A percentile compares a stretch with the other conserved stretches of the same genome.
These are phyloP conservation scores for Scelioninae gen. 1 DNA, from an alignment of 2,888 invertebrate species.

Conservation along the genomic window DNA sequence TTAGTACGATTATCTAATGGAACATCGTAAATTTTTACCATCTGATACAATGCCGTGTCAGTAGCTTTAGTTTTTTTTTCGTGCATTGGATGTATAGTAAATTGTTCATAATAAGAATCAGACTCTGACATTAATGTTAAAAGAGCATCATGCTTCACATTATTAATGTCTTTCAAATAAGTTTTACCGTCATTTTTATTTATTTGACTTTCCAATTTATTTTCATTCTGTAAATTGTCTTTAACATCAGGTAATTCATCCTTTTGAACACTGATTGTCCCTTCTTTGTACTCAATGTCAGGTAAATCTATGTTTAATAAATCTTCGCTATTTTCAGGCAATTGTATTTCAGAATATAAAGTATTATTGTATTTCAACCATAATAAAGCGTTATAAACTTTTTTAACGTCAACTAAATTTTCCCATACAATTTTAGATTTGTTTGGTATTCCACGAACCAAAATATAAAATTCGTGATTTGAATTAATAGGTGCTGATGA, in stretches of 20 bases:
- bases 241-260: not conserved
- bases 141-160: constrained; percentile 44
- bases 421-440: constrained; percentile 75
- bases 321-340: constrained; percentile 64
- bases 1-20: constrained; percentile 65
- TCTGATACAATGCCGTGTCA: constrained; percentile 38
- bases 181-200: not conserved
- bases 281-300: constrained; percentile 12
- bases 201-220: not conserved
- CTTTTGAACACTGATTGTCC: not conserved
- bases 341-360: constrained; percentile 72
- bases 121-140: constrained; percentile 19
- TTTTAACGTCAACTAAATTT: constrained; percentile 74
- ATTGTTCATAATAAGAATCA: constrained; percentile 35
- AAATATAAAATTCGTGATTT: constrained; percentile 77
- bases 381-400: constrained; percentile 47
- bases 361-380: constrained; percentile 74
- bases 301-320: constrained; percentile 48
- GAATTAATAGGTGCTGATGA: constrained; percentile 73
- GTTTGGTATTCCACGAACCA: constrained; percentile 76
- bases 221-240: not conserved
- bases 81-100: constrained; percentile 44
- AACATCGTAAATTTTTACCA: constrained; percentile 61
- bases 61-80: constrained; percentile 27
- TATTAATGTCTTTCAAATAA: not conserved